Evolutionary conservation across 2,113 vertebrate species (phyloP).

Genomic region (Phylloscopus trochilus): DNA sequence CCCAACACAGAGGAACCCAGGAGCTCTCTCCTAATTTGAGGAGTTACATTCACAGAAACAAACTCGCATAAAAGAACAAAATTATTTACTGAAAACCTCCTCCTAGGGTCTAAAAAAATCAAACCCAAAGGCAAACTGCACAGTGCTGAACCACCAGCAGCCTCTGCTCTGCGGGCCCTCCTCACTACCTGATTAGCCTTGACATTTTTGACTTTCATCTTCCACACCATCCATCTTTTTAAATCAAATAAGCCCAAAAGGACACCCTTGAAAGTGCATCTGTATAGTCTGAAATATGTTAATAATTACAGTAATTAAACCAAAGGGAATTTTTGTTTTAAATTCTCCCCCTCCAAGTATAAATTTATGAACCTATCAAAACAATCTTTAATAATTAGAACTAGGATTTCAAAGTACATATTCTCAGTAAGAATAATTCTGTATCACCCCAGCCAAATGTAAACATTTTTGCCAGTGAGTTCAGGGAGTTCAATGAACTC

Average conservation of each 20-base stretch:
- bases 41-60: background rate
- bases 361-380: conserved; percentile 55
- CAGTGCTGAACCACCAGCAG: background rate
- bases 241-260: conserved; percentile 87
- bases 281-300: conserved; percentile 82
- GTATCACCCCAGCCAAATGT: background rate
- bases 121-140: background rate
- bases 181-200: conserved; percentile 79
- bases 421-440: background rate
- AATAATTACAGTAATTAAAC: conserved; percentile 95
- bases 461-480: background rate
- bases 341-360: conserved; percentile 67
- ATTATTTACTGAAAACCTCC: background rate
- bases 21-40: background rate
- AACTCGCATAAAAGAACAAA: background rate
- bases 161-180: conserved; percentile 56
- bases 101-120: background rate
- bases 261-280: conserved; percentile 85
- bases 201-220: conserved; percentile 87
- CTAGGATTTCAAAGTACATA: conserved; percentile 12
- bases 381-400: conserved; percentile 38
- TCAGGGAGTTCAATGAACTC: background rate
- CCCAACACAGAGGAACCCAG: background rate
- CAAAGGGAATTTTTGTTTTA: conserved; percentile 80
- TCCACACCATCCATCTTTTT: conserved; percentile 76